phyloP scores from a whole-genome alignment of 2,888 invertebrate genomes.

The Alcis repandata region DNA sequence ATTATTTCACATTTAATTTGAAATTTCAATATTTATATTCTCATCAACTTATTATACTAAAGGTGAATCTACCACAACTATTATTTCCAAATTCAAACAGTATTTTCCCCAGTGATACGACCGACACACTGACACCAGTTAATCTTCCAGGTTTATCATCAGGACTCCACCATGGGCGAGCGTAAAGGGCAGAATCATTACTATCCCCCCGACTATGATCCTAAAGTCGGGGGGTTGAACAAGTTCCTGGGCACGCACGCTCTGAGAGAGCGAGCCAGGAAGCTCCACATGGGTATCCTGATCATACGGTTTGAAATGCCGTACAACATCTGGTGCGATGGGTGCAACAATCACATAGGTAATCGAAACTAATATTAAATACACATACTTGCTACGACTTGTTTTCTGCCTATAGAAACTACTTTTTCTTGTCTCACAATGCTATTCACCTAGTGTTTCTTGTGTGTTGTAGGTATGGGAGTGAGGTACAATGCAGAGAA shows the following conservation, averaged over 20 bases:
- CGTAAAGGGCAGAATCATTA: slow-evolving; percentile 99
- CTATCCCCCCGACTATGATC: slow-evolving; percentile 99
- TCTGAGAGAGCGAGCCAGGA: slow-evolving; percentile 97
- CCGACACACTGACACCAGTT: not conserved
- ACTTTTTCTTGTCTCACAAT: too few species aligned
- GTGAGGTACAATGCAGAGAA: slow-evolving; percentile 98
- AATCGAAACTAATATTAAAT: not conserved
- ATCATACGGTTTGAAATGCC: slow-evolving; percentile 99
- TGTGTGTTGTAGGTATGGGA: slow-evolving; percentile 91
- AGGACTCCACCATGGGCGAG: slow-evolving; percentile 93
- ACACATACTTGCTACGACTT: not conserved
- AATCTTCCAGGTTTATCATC: not conserved
- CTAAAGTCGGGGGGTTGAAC: slow-evolving; percentile 97
- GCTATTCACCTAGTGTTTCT: not conserved
- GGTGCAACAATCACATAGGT: slow-evolving; percentile 98
- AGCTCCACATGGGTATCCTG: slow-evolving; percentile 97
- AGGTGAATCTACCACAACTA: not conserved
- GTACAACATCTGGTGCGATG: slow-evolving; percentile 99
- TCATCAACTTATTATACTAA: not conserved
- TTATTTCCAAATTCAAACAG: not conserved
- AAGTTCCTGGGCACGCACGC: slow-evolving; percentile 98
- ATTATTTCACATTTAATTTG: too few species aligned
- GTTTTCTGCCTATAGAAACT: too few species aligned
- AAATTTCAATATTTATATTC: not conserved
- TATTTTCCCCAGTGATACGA: not conserved